Evolutionary conservation across 2,888 invertebrate genomes (phyloP).

Genomic region (Dasysyrphus tricinctus): DNA sequence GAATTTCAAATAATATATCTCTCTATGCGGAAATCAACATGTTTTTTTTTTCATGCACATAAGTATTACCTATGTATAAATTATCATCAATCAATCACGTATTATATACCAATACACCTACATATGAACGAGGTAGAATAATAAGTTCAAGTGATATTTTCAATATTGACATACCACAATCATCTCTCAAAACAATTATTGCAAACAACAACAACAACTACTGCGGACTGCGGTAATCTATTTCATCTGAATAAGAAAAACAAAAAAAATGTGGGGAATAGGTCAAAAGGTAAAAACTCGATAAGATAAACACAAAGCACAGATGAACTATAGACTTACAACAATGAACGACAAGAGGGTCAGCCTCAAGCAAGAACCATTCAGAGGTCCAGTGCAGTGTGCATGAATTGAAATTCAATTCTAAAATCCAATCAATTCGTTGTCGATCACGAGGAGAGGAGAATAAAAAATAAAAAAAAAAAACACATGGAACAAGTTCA

Average conservation of each 20-base stretch:
- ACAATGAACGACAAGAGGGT: conserved; percentile 27
- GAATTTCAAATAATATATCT: neutral
- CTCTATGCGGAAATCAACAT: too few relatives aligned
- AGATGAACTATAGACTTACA: conserved; percentile 28
- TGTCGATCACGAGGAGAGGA: conserved; percentile 36
- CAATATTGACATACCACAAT: neutral
- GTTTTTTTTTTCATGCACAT: neutral
- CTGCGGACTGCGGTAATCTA: neutral
- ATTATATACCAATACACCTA: neutral
- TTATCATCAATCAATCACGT: conserved; percentile 23
- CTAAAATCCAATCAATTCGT: conserved; percentile 67
- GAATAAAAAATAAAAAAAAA: conserved; percentile 2
- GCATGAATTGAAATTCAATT: conserved; percentile 53
- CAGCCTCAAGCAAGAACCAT: conserved; percentile 1
- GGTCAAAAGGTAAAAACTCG: conserved; percentile 56
- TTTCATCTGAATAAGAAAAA: neutral
- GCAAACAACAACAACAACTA: conserved; percentile 27
- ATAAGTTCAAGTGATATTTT: conserved; percentile 22
- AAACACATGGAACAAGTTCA: conserved; percentile 24
- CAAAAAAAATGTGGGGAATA: conserved; percentile 22
- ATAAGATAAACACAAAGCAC: conserved; percentile 51
- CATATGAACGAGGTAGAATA: neutral
- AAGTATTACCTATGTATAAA: neutral
- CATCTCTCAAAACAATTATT: conserved; percentile 9
- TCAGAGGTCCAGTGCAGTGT: neutral